Conservation (phyloP, 35 echinoderm and acorn worm genomes). For the Lytechinus variegatus region DNA sequence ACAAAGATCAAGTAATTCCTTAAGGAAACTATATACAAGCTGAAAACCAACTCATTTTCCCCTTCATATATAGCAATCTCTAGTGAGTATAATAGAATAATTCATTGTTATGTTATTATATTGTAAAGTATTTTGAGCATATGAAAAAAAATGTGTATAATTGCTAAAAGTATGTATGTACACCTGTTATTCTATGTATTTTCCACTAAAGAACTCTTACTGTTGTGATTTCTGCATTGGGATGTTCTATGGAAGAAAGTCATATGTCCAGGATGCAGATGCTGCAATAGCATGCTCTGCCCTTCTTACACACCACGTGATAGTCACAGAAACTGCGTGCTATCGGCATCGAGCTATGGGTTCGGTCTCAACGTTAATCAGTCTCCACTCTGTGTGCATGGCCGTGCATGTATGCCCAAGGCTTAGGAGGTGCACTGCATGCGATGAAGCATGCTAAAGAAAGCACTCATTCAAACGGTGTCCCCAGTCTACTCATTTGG, state of each 20-base stretch:
- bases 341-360: background rate
- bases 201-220: too few relatives aligned
- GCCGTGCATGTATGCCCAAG: background rate
- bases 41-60: too few relatives aligned
- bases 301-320: background rate
- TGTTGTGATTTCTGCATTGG: too few relatives aligned
- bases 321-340: background rate
- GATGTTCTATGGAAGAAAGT: background rate
- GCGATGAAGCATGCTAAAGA: background rate
- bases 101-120: too few relatives aligned
- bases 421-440: background rate
- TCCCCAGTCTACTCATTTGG: background rate
- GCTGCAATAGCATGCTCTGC: background rate
- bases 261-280: background rate
- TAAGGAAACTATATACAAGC: too few relatives aligned
- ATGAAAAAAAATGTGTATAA: too few relatives aligned
- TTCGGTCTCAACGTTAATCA: background rate
- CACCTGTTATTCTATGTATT: too few relatives aligned
- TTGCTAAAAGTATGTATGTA: too few relatives aligned
- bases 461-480: background rate
- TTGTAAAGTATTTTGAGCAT: too few relatives aligned
- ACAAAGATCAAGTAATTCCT: too few relatives aligned
- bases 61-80: too few relatives aligned
- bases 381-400: background rate
- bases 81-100: too few relatives aligned